Base-by-base conservation (phyloP, 2,888 invertebrate species). In the Sminthurinus aureus region DNA sequence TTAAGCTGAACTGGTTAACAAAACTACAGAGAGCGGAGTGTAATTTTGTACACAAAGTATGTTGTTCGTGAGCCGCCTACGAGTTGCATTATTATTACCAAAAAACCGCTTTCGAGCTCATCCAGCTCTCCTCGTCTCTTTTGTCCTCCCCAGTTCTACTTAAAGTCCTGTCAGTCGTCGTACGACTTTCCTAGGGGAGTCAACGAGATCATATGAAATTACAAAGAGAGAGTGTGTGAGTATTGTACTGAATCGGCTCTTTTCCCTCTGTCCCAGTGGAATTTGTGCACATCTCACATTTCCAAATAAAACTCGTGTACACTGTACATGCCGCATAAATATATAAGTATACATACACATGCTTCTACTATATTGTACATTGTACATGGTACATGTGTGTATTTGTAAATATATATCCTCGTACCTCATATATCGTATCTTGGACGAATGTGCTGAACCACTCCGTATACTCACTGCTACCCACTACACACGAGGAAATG, bases 41-140 rank as follows among this genome's bases (percentile, higher is more conserved):
- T 76, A 76, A 18, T 50, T 15, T 18, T 51, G n/a, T 20, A n/a
- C 24, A 51, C 51, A 76, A 18, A 20, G 15, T 50, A 22, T 69
- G 50, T 52, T 52, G 26, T 67, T 67, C 79, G 79, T 79, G 79
- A 79, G 64, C 20, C 18, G 77, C 51, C 58, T 77, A 18, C 24
- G 58, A 73, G 66, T 75, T 38, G 74, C 81, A 66, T 75, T 58
- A 81, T 75, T 81, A 81, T 76, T 12, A n/a, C 66, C 66, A 76
- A 18, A 58, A 80, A 73, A 51, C 64, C 74, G 69, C 64, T 66
- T 78, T 78, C 13, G 26, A 71, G 71, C 71, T 71, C 71, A 71
- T 71, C 71, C 71, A 71, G 9, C 58, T 58, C 24, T 66, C 66
- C 20, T 66, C 18, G 66, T 66, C 0, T 71, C 24, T 71, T 24